Evolutionary conservation across 2,113 vertebrate genomes (phyloP).

Genomic region (Pangasianodon hypophthalmus): DNA sequence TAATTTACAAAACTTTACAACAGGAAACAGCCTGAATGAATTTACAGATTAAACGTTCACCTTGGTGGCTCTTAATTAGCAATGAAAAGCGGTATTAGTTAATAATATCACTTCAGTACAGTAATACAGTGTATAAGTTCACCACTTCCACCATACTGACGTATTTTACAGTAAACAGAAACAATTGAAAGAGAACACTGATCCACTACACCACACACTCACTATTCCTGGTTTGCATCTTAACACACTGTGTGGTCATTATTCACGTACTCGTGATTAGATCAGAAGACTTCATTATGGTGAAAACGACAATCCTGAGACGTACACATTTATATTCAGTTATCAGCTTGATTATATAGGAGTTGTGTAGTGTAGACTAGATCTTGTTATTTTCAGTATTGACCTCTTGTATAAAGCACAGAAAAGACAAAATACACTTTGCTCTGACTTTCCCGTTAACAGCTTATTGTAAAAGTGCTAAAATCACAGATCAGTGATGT

Average conservation of each 20-base stretch:
- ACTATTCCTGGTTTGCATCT: neutral
- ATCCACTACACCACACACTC: neutral
- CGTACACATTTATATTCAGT: neutral
- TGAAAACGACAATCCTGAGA: neutral
- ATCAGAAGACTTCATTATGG: neutral
- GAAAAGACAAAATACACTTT: neutral
- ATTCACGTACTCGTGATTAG: neutral
- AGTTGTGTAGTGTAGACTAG: neutral
- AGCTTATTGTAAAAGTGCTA: neutral
- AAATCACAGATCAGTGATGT: neutral
- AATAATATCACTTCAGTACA: neutral
- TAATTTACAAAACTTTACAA: slow-evolving; percentile 75
- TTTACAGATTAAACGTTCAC: slow-evolving; percentile 60
- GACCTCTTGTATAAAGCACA: neutral
- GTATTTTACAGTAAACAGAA: slow-evolving; percentile 12
- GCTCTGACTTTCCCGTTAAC: neutral
- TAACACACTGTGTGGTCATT: neutral
- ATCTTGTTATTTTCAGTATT: neutral
- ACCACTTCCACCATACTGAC: neutral
- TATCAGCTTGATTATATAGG: neutral
- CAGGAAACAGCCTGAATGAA: slow-evolving; percentile 66
- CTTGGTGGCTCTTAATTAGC: slow-evolving; percentile 41
- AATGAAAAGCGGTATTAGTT: slow-evolving; percentile 14
- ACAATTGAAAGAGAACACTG: neutral
- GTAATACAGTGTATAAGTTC: slow-evolving; percentile 22